Evolutionary conservation across 2,888 invertebrate genomes (phyloP), one percentile per base, ranked within the genome.

Genomic region (Drosophila fungiperda): DNA sequence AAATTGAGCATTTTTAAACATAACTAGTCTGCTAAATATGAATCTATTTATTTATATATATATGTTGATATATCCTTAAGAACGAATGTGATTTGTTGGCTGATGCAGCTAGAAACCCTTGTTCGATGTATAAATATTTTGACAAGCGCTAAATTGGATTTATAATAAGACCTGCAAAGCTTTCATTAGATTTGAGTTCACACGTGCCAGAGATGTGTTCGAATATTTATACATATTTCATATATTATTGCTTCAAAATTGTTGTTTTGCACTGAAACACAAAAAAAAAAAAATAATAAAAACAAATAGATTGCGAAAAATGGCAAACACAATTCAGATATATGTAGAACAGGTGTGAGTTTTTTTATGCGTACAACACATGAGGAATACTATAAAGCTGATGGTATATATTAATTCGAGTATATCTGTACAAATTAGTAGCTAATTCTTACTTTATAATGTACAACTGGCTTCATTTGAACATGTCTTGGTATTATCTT

Each of bases 1-100:
- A 78, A 78, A 78, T 78, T 60, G 65, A 76, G 62, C 76, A 78
- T 78, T 78, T 73, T 74, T 78, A 69, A 57, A 35, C 70, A 65
- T 62, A 68, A 76, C 48, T 63, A 52, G n/a, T 3, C 12, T 23
- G 9, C 7, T 26, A 64, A 5, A 57, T 17, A 32, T 23, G n/a
- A 3, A 45, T 15, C 45, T 32, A 11, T 38, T 17, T 23, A 15
- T 17, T 26, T 48, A 29, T 23, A 15, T 26, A 3, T 38, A 38
- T 40, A 8, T 38, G 17, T 38, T 17, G 17, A 7, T 45, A 57
- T 33, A 17, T 29, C 48, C 5, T 9, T 17, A 6, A 49, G 3
- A 17, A 17, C 17, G 9, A 5, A 20, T 55, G n/a, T n/a, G 4
- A 29, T n/a, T 15, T 2, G 7, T 12, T 45, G 20, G 38, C 26